A percentile compares a stretch with the other conserved stretches of the same genome.
Conservation (phyloP, 2,113 vertebrate genomes). For the Crocuta crocuta region DNA sequence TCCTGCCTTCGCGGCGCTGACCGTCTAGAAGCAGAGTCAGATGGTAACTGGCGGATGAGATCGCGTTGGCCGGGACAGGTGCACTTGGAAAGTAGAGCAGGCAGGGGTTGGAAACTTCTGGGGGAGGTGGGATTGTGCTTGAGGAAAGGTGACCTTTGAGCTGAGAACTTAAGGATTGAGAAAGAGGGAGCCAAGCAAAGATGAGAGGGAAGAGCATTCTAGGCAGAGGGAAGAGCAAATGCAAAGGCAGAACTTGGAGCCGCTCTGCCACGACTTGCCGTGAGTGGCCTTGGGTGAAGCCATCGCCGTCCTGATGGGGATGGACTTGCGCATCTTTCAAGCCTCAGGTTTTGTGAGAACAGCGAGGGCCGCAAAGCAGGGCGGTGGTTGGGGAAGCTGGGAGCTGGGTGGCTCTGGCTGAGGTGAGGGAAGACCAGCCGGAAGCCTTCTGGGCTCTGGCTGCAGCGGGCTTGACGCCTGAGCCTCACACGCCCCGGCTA, state of each 20-base stretch:
- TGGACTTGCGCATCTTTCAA: neutral
- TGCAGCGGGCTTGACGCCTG: neutral
- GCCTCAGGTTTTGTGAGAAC: neutral
- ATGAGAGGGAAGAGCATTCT: neutral
- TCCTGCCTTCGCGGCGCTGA: neutral
- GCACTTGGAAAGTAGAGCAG: neutral
- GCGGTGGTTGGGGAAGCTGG: neutral
- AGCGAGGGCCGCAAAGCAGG: neutral
- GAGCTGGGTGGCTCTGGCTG: neutral
- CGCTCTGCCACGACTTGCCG: neutral
- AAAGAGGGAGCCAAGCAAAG: neutral
- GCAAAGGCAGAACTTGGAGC: neutral
- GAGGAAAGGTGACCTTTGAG: neutral
- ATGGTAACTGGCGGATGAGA: too few relatives aligned
- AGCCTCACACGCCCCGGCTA: neutral
- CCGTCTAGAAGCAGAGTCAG: too few relatives aligned
- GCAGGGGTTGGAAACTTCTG: neutral
- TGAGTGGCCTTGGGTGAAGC: neutral
- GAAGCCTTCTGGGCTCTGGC: neutral
- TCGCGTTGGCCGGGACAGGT: accelerated
- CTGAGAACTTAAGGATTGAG: neutral
- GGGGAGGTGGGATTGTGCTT: neutral
- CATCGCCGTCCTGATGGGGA: accelerated
- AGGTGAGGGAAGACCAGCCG: neutral
- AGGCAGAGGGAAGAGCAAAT: neutral